Conservation (phyloP, 2,113 vertebrate genomes). For the Opisthocomus hoazin region DNA sequence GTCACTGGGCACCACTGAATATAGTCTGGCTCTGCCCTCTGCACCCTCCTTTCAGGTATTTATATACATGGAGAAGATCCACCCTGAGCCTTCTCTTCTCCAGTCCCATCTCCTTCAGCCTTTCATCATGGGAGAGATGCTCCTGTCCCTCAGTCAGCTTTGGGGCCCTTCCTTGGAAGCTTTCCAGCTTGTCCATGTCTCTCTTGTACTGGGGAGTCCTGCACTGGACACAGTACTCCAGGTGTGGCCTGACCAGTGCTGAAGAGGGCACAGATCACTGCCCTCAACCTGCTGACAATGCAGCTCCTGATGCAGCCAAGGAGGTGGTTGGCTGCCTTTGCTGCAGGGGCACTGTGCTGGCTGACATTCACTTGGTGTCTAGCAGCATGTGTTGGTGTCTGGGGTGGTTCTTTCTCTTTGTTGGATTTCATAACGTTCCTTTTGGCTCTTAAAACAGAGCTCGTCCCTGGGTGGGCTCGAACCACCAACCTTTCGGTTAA, state of each 20-base stretch:
- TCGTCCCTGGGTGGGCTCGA: conserved; percentile 76
- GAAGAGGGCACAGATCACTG: not conserved
- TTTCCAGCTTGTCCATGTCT: not conserved
- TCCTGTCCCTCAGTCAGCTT: not conserved
- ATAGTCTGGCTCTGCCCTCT: not conserved
- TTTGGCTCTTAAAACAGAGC: not conserved
- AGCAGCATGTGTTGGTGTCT: not conserved
- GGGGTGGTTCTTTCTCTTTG: not conserved
- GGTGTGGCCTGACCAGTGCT: not conserved
- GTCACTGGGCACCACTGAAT: not conserved
- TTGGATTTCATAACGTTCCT: accelerated
- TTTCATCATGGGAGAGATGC: not conserved
- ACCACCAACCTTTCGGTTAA: conserved; percentile 82
- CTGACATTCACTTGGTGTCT: not conserved
- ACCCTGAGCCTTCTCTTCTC: not conserved
- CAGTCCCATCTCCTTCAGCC: not conserved
- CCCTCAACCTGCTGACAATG: not conserved
- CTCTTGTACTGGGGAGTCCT: not conserved
- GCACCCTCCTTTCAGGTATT: not conserved
- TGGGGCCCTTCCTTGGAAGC: not conserved
- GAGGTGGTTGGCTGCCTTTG: not conserved
- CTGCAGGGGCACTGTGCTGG: not conserved
- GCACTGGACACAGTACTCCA: no score
- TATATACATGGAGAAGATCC: not conserved
- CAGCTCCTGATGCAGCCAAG: not conserved